Base-by-base conservation (phyloP, 2,797 vertebrate species). In the Chrysocyon brachyurus region DNA sequence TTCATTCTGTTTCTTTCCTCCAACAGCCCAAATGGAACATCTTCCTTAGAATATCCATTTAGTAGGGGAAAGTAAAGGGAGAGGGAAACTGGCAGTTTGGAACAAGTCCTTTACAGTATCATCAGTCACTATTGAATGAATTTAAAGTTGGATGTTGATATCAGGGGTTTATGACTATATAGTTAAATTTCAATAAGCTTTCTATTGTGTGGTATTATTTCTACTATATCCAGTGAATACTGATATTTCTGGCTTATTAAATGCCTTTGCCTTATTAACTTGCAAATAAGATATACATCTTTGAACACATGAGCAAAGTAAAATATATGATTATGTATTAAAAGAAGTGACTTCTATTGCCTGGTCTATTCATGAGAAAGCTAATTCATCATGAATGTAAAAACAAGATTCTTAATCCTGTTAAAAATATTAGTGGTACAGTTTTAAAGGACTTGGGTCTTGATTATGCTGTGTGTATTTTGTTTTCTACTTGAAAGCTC, bases 151-250 rank as follows among this genome's bases (percentile, higher is more conserved):
- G 28, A 87, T 84, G 10, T 77, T 97, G 92, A 64, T 75, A 61
- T 82, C 46, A 81, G 59, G 14, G 12, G 54, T 79, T 86, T 86
- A 64, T 95, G 4, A 63, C 17, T 85, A 31, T 88, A 70, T 68
- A 40, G 61, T 88, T 97, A 93, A 64, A 88, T 94, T 96, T 96
- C 49, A 91, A 0, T 86, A 91, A 70, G 12, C 49, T 86, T 93
- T 89, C 22, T 90, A 3, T 79, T 63, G 40, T 91, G 7, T 94
- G 77, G 19, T 75, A 31, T 79, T 70, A 61, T 88, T 94, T 83
- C 49, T 66, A 95, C 33, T 64, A 19, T 52, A 57, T 63, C 57
- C 93, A 66, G 15, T 54, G 21, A 84, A 46, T 92, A n/a, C 66
- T 93, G 15, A 81, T 81, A 72, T 92, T 96, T 86, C 56, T 86